phyloP scores from a whole-genome alignment of 1,140 invertebrate genomes.

The Saccostrea glomerata region DNA sequence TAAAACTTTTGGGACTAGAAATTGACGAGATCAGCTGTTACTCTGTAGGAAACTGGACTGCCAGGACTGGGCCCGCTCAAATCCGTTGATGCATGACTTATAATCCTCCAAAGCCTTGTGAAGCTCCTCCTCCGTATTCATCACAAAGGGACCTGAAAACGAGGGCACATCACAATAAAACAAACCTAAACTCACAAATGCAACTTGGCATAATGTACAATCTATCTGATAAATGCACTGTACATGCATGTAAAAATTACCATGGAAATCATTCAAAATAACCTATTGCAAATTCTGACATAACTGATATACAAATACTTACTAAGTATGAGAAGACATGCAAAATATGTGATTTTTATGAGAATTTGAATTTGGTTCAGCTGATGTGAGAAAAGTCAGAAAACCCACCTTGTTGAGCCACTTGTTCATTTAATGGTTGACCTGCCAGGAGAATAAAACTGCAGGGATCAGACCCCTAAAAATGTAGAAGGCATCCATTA shows the following conservation, averaged over 20 bases:
- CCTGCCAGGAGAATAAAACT: constrained; percentile 77
- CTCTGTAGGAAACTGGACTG: constrained; percentile 49
- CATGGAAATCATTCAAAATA: too few relatives aligned
- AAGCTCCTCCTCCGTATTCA: constrained; percentile 79
- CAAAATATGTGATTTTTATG: too few relatives aligned
- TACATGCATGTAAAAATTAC: too few relatives aligned
- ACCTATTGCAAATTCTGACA: too few relatives aligned
- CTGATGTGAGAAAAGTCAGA: too few relatives aligned
- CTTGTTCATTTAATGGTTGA: constrained; percentile 78
- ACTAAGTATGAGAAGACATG: too few relatives aligned
- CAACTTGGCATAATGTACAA: too few relatives aligned
- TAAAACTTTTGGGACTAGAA: constrained; percentile 7
- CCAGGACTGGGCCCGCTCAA: constrained; percentile 58
- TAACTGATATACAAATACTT: too few relatives aligned
- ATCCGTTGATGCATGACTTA: constrained; percentile 48
- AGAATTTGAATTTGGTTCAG: too few relatives aligned
- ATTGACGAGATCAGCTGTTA: constrained; percentile 1
- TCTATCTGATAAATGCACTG: too few relatives aligned
- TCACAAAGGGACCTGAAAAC: constrained; percentile 78
- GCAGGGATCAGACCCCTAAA: constrained; percentile 64
- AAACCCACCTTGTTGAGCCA: constrained; percentile 77
- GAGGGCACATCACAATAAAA: not conserved
- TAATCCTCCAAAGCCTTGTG: constrained; percentile 76
- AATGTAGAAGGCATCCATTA: not conserved
- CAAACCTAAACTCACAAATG: too few relatives aligned